A percentile compares a stretch with the other conserved stretches of the same genome.
phyloP scores from a whole-genome alignment of 2,888 invertebrate genomes.

The Lasioglossum pauxillum region DNA sequence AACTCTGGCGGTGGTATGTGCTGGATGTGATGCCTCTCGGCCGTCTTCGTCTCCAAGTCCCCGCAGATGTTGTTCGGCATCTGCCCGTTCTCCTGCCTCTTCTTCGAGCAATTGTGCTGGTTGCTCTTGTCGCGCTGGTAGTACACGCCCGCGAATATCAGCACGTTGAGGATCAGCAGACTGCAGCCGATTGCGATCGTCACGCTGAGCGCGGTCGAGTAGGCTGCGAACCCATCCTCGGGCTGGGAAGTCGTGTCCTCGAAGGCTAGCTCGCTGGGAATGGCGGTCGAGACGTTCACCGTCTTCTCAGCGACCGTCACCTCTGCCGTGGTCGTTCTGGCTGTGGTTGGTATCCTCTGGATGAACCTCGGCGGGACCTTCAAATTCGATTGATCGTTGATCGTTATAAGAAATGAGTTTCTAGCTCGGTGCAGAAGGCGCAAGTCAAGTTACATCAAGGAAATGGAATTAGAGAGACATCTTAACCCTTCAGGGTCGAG shows the following conservation, averaged over 20 bases:
- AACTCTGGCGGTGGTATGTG: constrained; percentile 94
- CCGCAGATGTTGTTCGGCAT: constrained; percentile 96
- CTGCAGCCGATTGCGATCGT: constrained; percentile 98
- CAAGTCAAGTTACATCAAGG: too few species aligned
- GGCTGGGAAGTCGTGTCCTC: constrained; percentile 84
- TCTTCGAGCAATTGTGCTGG: constrained; percentile 85
- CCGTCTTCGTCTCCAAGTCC: constrained; percentile 90
- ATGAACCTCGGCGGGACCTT: constrained; percentile 83
- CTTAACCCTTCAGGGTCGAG: too few species aligned
- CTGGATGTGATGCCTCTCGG: constrained; percentile 92
- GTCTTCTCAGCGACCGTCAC: constrained; percentile 76
- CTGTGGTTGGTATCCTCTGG: constrained; percentile 81
- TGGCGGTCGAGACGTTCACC: constrained; percentile 74
- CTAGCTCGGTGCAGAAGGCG: too few species aligned
- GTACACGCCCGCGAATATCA: constrained; percentile 97
- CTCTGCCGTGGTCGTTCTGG: constrained; percentile 78
- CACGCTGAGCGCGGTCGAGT: constrained; percentile 95
- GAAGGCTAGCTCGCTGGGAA: constrained; percentile 79
- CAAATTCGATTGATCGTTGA: background rate
- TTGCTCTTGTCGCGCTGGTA: constrained; percentile 95
- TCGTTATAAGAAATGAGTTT: too few species aligned
- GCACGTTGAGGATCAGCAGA: constrained; percentile 94
- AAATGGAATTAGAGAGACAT: too few species aligned
- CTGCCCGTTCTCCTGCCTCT: constrained; percentile 93
- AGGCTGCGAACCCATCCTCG: constrained; percentile 95